Conservation (phyloP, 2,888 invertebrate genomes). For the Dasypolia templi region DNA sequence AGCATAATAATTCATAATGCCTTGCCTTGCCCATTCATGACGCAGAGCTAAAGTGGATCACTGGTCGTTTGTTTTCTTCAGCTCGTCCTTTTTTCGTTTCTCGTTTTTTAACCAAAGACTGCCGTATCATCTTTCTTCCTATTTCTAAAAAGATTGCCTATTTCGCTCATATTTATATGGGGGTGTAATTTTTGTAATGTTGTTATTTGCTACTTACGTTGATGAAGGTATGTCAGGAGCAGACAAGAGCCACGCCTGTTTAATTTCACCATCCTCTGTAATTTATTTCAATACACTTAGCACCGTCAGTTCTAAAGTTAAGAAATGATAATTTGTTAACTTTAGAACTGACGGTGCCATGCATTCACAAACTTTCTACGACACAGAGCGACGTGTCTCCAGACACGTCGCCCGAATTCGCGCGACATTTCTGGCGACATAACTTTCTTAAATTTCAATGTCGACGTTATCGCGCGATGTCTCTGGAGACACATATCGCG, state of each 20-base stretch:
- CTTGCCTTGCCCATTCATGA: no score
- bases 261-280: constrained; percentile 12
- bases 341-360: no score
- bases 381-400: neutral
- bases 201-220: constrained; percentile 5
- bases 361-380: neutral
- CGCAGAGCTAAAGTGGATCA: no score
- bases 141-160: neutral
- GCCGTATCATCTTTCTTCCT: neutral
- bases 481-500: neutral
- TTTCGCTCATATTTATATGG: neutral
- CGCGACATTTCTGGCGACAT: neutral
- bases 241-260: constrained; percentile 31
- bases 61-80: no score
- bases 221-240: neutral
- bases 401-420: neutral
- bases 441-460: neutral
- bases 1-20: no score
- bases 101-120: no score
- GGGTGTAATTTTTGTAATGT: no score
- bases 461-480: no score
- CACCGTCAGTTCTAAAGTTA: neutral
- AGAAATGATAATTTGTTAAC: neutral
- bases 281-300: constrained; percentile 1
- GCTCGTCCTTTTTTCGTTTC: neutral